Conservation (phyloP, 2,797 vertebrate species). For the Poeciliopsis turneri region DNA sequence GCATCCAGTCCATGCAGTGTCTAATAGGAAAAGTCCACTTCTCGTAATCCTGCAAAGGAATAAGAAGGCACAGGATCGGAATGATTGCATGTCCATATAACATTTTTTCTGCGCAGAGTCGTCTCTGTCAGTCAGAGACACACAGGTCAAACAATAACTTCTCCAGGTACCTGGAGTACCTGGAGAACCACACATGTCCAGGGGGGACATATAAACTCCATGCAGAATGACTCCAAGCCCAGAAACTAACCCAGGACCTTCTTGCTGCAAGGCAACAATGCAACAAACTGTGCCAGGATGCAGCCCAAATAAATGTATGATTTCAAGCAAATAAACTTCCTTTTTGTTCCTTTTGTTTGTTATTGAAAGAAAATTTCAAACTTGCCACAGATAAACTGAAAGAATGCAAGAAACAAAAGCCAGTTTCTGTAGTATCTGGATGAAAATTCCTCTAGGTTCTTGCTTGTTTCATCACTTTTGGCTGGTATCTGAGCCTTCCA, state of each 20-base stretch:
- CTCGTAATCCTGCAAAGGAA: neutral
- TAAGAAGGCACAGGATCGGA: neutral
- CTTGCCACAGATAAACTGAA: neutral
- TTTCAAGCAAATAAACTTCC: neutral
- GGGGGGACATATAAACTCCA: no score
- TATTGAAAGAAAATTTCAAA: neutral
- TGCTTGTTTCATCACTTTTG: constrained; percentile 28
- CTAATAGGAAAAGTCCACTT: neutral
- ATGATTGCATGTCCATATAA: neutral
- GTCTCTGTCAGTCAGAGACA: no score
- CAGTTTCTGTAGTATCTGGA: neutral
- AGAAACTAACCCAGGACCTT: no score
- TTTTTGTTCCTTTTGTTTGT: neutral
- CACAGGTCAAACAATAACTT: neutral
- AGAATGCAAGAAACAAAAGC: neutral
- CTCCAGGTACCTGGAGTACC: no score
- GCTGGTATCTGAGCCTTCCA: constrained; percentile 16
- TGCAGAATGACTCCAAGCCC: no score
- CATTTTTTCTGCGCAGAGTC: no score
- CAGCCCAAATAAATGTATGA: neutral
- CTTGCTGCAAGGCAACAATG: no score
- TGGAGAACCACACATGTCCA: no score
- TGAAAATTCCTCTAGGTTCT: constrained; percentile 1
- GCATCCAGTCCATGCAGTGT: neutral
- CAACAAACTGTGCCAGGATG: neutral